Evolutionary conservation across 2,888 invertebrate genomes (phyloP), one percentile per base, ranked within the genome.

Genomic region (Stenodema calcarata): DNA sequence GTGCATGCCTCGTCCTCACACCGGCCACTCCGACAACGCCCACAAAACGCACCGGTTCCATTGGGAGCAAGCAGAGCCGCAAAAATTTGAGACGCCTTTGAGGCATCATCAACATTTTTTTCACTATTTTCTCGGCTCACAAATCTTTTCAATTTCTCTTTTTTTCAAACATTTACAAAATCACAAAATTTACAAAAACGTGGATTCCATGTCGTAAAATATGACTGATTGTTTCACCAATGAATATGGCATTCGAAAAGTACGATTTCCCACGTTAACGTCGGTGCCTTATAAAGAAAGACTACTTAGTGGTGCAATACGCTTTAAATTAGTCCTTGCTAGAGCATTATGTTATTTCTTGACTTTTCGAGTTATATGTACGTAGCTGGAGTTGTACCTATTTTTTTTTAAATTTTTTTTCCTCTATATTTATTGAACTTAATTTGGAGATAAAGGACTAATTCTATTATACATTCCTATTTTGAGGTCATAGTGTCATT

Each of bases 1-100:
- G 75, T 18, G 84, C 81, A 14, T 88, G 88, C 54, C 75, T 82
- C 47, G 54, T 75, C n/a, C 73, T 87, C 12, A 75, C 75, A 27
- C 84, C 88, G 86, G 42, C 86, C 14, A 86, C 86, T 42, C 87
- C 86, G 42, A 87, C 87, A 78, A 82, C 79, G 16, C 79, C 85
- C 44, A 76, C 86, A 11, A 86, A 86, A 86, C 69, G 41, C 69
- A 42, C 27, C 3, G 41, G 44, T 18, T 44, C 41, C 1, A 42
- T 44, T 44, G 78, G 44, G 41, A 44, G 18, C 78, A 27, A 78
- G 11, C 27, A 78, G 44, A 78, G 78, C 44, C 78, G 42, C 1
- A 42, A 73, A 42, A 70, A 84, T 28, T 44, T 84, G 28, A 70
- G 84, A 47, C 84, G 84, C 73, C 84, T 84, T 47, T 84, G 35